Conservation (phyloP, 2,113 vertebrate genomes). For the Ellobius talpinus region DNA sequence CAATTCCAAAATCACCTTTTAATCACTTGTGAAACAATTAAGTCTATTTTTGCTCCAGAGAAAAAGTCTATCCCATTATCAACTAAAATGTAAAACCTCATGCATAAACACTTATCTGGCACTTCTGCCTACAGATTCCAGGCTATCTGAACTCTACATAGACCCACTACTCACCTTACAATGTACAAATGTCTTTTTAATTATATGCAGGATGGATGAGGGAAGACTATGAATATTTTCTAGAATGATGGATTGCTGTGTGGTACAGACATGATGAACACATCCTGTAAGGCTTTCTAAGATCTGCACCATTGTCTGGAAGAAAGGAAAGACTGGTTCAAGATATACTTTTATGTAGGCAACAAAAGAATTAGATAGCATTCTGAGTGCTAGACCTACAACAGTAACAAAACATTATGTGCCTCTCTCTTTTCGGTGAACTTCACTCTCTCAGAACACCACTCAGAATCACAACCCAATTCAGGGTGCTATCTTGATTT, state of each 20-base stretch:
- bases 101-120: background rate
- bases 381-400: background rate
- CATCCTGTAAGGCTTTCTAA: constrained; percentile 90
- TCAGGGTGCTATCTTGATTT: background rate
- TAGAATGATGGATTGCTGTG: constrained; percentile 87
- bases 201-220: constrained; percentile 89
- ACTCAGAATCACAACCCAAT: background rate
- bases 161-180: constrained; percentile 91
- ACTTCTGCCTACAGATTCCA: background rate
- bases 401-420: background rate
- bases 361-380: background rate
- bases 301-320: constrained; percentile 91
- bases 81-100: constrained; percentile 7
- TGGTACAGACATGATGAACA: constrained; percentile 88
- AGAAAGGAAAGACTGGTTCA: constrained; percentile 6
- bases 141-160: background rate
- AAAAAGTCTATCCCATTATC: background rate
- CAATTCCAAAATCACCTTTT: background rate
- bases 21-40: constrained; percentile 12
- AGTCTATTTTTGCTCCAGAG: background rate
- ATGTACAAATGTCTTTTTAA: constrained; percentile 93
- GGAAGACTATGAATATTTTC: constrained; percentile 91
- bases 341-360: background rate
- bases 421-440: background rate
- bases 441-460: background rate